Percentiles rank a stretch among this genome's conserved stretches.
Evolutionary conservation across 2,113 vertebrate genomes (phyloP).

Genomic region (Gambusia affinis): DNA sequence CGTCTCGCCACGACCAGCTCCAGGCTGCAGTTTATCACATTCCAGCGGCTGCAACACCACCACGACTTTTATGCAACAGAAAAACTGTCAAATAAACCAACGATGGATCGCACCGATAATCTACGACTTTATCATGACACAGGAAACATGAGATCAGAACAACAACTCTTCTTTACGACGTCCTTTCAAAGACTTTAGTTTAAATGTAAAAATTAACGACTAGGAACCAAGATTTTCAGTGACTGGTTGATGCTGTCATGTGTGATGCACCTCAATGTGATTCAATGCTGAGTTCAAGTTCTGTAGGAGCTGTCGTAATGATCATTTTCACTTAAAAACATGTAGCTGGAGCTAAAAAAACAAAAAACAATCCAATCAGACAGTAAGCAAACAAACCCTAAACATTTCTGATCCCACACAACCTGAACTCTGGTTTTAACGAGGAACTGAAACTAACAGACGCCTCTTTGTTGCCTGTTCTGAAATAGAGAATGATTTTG

Average conservation of each 20-base stretch:
- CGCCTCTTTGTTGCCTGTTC: constrained; percentile 16
- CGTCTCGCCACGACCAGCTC: not conserved
- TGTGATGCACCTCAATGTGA: constrained; percentile 10
- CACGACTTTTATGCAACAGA: too few species aligned
- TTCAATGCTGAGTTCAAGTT: constrained; percentile 20
- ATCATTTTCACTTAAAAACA: not conserved
- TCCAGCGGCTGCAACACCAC: not conserved
- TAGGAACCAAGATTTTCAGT: not conserved
- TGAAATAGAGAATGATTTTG: constrained; percentile 5
- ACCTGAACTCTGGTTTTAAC: not conserved
- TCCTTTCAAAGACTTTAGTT: not conserved
- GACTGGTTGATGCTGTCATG: not conserved
- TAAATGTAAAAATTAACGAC: not conserved
- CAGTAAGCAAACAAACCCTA: not conserved
- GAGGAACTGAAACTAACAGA: not conserved
- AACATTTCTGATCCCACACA: not conserved
- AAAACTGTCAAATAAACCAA: not conserved
- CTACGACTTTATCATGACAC: not conserved
- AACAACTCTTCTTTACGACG: not conserved
- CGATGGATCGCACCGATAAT: not conserved
- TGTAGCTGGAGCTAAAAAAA: not conserved
- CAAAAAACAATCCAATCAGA: not conserved
- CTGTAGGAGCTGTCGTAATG: not conserved
- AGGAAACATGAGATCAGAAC: not conserved
- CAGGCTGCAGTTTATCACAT: not conserved